These are phyloP conservation scores for Crotalus tigris DNA, from an alignment of 2,113 vertebrate genomes.

Conservation along the genomic window DNA sequence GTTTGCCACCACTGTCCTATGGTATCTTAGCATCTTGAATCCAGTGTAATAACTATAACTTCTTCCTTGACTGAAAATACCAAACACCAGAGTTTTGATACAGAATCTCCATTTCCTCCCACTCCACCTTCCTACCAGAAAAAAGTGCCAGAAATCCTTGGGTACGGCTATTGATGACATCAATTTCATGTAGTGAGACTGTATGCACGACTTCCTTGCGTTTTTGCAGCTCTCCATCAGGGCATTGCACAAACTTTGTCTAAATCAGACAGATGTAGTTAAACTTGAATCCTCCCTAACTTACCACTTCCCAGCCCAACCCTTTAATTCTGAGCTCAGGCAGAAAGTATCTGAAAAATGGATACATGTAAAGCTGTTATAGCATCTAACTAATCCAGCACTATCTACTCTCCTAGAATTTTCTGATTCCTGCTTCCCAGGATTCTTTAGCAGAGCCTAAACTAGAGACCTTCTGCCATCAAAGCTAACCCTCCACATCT, in stretches of 20 bases:
- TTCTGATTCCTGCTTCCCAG: not conserved
- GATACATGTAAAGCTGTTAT: not conserved
- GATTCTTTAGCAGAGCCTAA: not conserved
- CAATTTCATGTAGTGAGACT: slow-evolving; percentile 90
- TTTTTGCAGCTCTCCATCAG: slow-evolving; percentile 92
- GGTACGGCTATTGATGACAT: slow-evolving; percentile 93
- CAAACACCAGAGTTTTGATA: not conserved
- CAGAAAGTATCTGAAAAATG: not conserved
- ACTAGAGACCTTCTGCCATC: not conserved
- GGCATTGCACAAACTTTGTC: slow-evolving; percentile 95
- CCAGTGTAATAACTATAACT: not conserved
- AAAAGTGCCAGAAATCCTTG: slow-evolving; percentile 94
- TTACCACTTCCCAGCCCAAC: not conserved
- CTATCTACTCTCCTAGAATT: not conserved
- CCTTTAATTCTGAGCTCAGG: no score
- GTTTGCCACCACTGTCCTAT: no score
- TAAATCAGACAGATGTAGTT: slow-evolving; percentile 31
- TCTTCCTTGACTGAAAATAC: not conserved
- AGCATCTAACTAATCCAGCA: not conserved
- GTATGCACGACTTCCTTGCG: slow-evolving; percentile 93
- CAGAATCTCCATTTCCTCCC: not conserved
- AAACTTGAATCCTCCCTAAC: not conserved
- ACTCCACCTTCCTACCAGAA: slow-evolving; percentile 68
- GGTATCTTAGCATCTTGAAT: not conserved
- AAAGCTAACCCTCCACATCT: not conserved